Conservation (phyloP, 2,797 vertebrate genomes). For the Streptopelia turtur region DNA sequence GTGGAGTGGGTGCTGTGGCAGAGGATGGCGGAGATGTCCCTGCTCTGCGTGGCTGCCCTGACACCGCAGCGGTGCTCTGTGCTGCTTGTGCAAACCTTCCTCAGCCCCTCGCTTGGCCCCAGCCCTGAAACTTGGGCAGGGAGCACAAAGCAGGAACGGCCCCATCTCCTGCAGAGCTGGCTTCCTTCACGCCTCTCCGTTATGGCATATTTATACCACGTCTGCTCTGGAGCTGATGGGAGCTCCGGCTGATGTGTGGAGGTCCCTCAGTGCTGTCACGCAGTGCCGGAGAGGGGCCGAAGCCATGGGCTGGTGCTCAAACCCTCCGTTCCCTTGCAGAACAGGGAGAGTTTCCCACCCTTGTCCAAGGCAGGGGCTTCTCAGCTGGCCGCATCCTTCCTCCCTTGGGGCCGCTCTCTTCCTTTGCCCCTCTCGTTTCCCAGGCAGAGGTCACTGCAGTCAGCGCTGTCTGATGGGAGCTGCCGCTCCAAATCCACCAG, state of each 20-base stretch:
- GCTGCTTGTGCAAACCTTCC: neutral
- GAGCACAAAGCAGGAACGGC: neutral
- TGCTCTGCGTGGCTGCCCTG: fast-evolving
- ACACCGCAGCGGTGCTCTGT: neutral
- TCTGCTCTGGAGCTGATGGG: neutral
- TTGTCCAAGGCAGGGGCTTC: neutral
- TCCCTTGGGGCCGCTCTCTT: neutral
- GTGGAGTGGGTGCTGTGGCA: neutral
- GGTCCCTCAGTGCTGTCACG: neutral
- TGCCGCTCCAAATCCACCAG: neutral
- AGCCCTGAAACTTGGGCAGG: neutral
- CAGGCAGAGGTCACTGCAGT: slow-evolving; percentile 58
- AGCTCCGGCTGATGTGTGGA: neutral
- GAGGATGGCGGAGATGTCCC: neutral
- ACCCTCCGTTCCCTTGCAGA: neutral
- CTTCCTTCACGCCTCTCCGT: slow-evolving; percentile 7
- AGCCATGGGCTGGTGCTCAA: neutral
- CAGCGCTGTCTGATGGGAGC: slow-evolving; percentile 57
- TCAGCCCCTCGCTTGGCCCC: neutral
- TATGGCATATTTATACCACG: neutral
- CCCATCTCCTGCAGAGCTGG: neutral
- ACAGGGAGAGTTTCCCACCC: slow-evolving; percentile 1
- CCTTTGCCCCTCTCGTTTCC: slow-evolving; percentile 33
- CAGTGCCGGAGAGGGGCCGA: neutral
- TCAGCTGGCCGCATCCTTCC: neutral